Conservation (phyloP, 1,140 invertebrate genomes). For the Zaprionus ornatus region DNA sequence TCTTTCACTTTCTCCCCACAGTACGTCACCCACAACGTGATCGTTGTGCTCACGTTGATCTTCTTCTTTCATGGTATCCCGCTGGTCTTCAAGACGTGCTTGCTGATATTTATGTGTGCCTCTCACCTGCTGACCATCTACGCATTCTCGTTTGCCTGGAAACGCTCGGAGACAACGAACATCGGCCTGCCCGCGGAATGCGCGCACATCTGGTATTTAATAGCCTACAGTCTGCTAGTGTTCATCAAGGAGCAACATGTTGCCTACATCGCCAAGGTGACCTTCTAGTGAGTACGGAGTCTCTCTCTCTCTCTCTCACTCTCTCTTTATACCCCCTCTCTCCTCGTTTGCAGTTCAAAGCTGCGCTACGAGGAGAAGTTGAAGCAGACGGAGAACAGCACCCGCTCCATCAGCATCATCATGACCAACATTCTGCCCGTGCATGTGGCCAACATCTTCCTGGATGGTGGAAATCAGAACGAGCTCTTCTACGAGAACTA, state of each 20-base stretch:
- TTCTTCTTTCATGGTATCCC: conserved; percentile 93
- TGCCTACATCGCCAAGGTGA: conserved; percentile 33
- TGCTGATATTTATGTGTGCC: conserved; percentile 1
- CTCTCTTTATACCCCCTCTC: too few species aligned
- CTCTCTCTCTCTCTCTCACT: too few species aligned
- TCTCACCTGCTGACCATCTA: conserved; percentile 84
- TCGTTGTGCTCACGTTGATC: conserved; percentile 89
- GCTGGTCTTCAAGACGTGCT: conserved; percentile 90
- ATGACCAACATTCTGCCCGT: conserved; percentile 92
- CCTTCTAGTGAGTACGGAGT: conserved; percentile 24
- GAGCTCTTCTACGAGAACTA: conserved; percentile 93
- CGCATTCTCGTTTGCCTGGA: conserved; percentile 85
- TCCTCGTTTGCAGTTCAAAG: conserved; percentile 16
- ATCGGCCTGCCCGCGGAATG: conserved; percentile 77
- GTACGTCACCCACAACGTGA: conserved; percentile 92
- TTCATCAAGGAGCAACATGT: conserved; percentile 31
- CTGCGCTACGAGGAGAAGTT: conserved; percentile 86
- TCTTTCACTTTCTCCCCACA: conserved; percentile 72
- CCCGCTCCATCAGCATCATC: conserved; percentile 91
- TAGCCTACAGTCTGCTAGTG: conserved; percentile 13
- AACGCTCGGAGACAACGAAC: conserved; percentile 91
- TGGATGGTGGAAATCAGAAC: conserved; percentile 87
- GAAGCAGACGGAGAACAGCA: conserved; percentile 89
- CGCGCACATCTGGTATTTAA: conserved; percentile 37
- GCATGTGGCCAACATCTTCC: conserved; percentile 91